These are phyloP conservation scores for Stigmatopora nigra DNA, from an alignment of 2,113 vertebrate species.

Conservation along the genomic window DNA sequence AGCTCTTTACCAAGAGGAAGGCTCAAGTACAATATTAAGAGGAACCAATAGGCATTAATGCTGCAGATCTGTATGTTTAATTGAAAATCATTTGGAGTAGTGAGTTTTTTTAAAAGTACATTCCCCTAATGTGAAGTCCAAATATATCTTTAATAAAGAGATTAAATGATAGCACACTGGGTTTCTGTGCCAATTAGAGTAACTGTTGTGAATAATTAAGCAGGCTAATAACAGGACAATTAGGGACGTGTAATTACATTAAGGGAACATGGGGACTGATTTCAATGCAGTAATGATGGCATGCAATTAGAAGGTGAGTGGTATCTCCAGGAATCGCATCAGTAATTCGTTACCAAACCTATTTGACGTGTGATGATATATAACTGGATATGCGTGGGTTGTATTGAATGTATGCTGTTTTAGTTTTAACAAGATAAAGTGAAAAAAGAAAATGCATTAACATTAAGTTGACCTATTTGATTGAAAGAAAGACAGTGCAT, in stretches of 20 bases:
- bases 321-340: conserved; percentile 55
- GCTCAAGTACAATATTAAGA: not conserved
- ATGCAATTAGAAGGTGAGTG: conserved; percentile 58
- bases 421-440: not conserved
- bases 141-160: conserved; percentile 26
- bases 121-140: conserved; percentile 1
- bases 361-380: conserved; percentile 47
- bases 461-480: not conserved
- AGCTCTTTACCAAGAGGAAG: not conserved
- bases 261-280: conserved; percentile 51
- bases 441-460: conserved; percentile 35
- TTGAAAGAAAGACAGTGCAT: not conserved
- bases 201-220: conserved; percentile 58
- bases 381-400: conserved; percentile 31
- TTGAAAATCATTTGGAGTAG: not conserved
- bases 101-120: not conserved
- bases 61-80: not conserved
- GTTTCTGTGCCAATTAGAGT: conserved; percentile 44
- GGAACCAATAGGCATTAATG: not conserved
- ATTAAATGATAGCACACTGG: conserved; percentile 26
- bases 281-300: conserved; percentile 62
- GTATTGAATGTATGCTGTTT: conserved; percentile 23
- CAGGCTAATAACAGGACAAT: conserved; percentile 54
- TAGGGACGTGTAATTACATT: conserved; percentile 61
- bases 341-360: conserved; percentile 57